These are phyloP conservation scores for Phyllostomus discolor DNA, from an alignment of 2,113 vertebrate genomes.

Conservation along the genomic window DNA sequence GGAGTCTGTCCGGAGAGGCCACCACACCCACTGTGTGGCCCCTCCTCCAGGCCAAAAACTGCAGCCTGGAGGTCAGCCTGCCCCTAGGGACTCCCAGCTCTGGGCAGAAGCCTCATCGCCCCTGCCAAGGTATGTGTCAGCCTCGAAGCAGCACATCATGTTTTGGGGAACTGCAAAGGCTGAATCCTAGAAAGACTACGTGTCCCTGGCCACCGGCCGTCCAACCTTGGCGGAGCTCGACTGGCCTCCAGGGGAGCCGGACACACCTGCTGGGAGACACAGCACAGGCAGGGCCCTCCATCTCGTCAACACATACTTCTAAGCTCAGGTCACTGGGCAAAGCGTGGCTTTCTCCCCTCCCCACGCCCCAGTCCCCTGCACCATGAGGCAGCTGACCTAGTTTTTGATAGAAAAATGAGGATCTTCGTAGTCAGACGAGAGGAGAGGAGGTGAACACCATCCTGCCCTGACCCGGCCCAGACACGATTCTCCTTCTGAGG, in stretches of 20 bases:
- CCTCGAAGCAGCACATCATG: background rate
- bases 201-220: background rate
- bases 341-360: background rate
- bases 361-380: background rate
- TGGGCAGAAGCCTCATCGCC: background rate
- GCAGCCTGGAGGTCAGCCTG: slow-evolving; percentile 55
- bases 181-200: slow-evolving; percentile 61
- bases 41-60: background rate
- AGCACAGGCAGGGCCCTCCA: background rate
- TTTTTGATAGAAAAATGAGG: background rate
- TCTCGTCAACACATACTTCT: background rate
- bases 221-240: background rate
- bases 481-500: background rate
- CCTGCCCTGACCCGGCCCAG: background rate
- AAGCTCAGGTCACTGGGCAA: background rate
- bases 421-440: background rate
- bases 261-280: slow-evolving; percentile 12
- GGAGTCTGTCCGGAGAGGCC: rapidly evolving
- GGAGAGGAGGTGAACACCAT: background rate
- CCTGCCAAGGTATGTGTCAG: slow-evolving; percentile 61
- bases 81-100: slow-evolving; percentile 46
- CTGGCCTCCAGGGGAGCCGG: background rate
- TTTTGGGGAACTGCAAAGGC: slow-evolving; percentile 24
- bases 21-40: background rate
- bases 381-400: background rate